Conservation (phyloP, 2,113 vertebrate genomes). For the Rhinolophus ferrumequinum region DNA sequence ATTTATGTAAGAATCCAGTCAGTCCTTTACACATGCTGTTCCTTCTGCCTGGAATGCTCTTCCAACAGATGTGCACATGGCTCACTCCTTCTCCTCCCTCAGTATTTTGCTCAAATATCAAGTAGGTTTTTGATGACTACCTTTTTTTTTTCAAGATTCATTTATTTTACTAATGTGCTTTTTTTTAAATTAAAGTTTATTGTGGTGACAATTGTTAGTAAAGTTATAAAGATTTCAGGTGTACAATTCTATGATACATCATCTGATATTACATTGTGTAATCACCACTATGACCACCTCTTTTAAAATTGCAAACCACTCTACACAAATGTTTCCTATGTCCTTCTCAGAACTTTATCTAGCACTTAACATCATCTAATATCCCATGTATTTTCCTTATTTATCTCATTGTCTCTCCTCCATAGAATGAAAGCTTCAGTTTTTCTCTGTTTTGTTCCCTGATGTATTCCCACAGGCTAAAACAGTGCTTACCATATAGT, state of each 20-base stretch:
- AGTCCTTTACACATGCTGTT: not conserved
- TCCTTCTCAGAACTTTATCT: not conserved
- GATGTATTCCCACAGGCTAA: not conserved
- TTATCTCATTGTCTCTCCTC: not conserved
- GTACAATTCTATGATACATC: too few species aligned
- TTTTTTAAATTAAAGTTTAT: too few species aligned
- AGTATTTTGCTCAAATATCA: not conserved
- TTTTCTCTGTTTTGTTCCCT: not conserved
- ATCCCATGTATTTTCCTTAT: not conserved
- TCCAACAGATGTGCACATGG: not conserved
- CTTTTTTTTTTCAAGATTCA: not conserved
- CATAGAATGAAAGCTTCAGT: conserved; percentile 29
- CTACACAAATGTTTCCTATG: not conserved
- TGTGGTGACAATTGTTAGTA: too few species aligned
- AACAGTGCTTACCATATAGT: not conserved
- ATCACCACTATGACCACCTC: not conserved
- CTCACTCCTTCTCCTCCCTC: not conserved
- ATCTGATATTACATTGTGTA: too few species aligned
- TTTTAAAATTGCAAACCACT: not conserved
- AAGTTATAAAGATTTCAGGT: too few species aligned
- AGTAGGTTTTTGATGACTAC: not conserved
- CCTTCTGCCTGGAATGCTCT: not conserved
- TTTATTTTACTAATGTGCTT: too few species aligned
- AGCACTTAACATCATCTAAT: not conserved
- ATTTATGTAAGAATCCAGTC: not conserved